phyloP scores from a whole-genome alignment of 2,797 vertebrate genomes.

The Danio aesculapii region DNA sequence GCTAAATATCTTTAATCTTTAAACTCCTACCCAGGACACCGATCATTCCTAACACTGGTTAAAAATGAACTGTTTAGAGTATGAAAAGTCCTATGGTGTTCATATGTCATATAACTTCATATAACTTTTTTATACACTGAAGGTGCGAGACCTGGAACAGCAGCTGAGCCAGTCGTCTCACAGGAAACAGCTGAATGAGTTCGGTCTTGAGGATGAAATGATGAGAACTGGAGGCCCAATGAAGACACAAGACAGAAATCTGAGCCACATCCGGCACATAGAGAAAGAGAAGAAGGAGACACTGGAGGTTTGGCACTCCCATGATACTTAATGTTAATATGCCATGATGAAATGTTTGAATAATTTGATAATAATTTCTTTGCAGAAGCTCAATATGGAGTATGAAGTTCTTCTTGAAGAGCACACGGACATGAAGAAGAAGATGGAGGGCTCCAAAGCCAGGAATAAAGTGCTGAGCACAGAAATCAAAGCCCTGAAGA shows the following conservation, averaged over 20 bases:
- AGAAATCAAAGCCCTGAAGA: constrained; percentile 86
- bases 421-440: constrained; percentile 84
- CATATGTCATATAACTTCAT: no score
- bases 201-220: constrained; percentile 72
- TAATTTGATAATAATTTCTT: background rate
- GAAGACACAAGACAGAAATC: constrained; percentile 84
- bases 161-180: constrained; percentile 77
- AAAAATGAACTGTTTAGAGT: no score
- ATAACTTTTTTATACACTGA: background rate
- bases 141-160: constrained; percentile 91
- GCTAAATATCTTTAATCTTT: no score
- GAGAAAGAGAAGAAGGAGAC: constrained; percentile 89
- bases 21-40: no score
- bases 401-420: constrained; percentile 82
- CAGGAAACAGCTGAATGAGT: constrained; percentile 67
- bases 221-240: constrained; percentile 61
- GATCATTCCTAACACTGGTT: no score
- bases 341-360: background rate
- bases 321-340: background rate
- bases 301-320: constrained; percentile 79
- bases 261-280: constrained; percentile 83
- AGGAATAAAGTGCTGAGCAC: constrained; percentile 84
- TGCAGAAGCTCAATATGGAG: constrained; percentile 83
- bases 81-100: no score
- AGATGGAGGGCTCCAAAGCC: constrained; percentile 82